Evolutionary conservation across 1,140 invertebrate genomes (phyloP).

Genomic region (Drosophila tsacasi): DNA sequence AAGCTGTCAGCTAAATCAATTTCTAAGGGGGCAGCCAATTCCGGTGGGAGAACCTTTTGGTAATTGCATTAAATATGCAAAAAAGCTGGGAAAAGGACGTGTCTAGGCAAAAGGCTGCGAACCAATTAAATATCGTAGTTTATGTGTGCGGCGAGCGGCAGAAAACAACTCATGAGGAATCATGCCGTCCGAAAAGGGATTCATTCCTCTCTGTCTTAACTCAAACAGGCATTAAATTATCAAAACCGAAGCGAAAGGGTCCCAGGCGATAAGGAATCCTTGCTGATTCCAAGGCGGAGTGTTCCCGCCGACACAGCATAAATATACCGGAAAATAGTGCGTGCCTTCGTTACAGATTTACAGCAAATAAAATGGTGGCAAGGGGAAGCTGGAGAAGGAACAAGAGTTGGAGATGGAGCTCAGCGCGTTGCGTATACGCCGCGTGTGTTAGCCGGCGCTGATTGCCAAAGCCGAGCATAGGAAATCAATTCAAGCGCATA

Average conservation of each 20-base stretch:
- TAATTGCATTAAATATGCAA: conserved; percentile 84
- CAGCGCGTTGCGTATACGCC: conserved; percentile 68
- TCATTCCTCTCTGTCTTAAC: conserved; percentile 49
- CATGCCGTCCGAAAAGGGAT: conserved; percentile 62
- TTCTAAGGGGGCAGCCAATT: conserved; percentile 38
- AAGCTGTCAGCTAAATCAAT: conserved; percentile 72
- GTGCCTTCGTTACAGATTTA: conserved; percentile 81
- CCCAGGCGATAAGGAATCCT: conserved; percentile 35
- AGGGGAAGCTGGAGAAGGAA: neutral
- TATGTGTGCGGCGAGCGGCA: conserved; percentile 59
- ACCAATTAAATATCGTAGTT: conserved; percentile 79
- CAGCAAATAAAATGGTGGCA: conserved; percentile 59
- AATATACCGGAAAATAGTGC: conserved; percentile 70
- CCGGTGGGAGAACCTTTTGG: conserved; percentile 72
- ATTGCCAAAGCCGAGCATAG: conserved; percentile 73
- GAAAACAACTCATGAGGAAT: conserved; percentile 60
- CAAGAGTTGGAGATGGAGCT: neutral
- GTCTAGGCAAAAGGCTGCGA: conserved; percentile 54
- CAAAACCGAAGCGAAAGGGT: conserved; percentile 63
- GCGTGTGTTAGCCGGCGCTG: conserved; percentile 67
- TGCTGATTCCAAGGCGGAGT: conserved; percentile 12
- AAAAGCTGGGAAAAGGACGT: conserved; percentile 64
- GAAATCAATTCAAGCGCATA: conserved; percentile 81
- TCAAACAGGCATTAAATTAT: conserved; percentile 83
- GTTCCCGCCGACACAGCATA: conserved; percentile 73